Base-by-base conservation (phyloP, 2,888 invertebrate genomes). In the Lomographa bimaculata region DNA sequence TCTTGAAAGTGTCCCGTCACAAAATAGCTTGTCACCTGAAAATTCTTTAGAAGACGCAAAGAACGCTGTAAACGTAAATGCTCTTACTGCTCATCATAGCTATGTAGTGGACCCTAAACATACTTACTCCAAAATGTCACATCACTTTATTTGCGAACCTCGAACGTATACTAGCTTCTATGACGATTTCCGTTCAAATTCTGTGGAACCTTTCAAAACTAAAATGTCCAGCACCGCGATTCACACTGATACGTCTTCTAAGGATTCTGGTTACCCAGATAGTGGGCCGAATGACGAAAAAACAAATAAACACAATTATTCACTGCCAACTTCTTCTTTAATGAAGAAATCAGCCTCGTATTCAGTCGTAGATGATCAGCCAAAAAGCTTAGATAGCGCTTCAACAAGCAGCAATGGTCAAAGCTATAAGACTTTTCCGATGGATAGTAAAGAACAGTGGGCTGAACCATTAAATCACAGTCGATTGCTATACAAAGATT, bases 221-320 rank as follows among this genome's bases (percentile, higher is more conserved):
- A 80, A 73, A 54, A 54, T 80, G 53, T 79, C 80, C 6, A 83
- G 80, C 54, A 80, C 83, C 4, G 39, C 66, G 7, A 57, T 78
- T 10, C 75, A 74, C 34, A 83, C 79, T 8, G 87, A 86, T 54
- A 65, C 79, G 0, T 83, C 85, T 3, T 89, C 86, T 1, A 89
- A 87, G 65, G 87, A 89, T 60, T 89, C 87, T 3, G 87, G 87
- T 1, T 89, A 83, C 46, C 76, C 75, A 18, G 86, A 87, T 28
- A 81, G 81, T 52, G 78, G 72, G 8, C 51, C 66, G 0, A 81
- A 78, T 56, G 85, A 86, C 7, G 83, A 84, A 7, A 81, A 71
- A 58, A 37, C 45, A 8, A 72, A 71, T 28, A 61, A 56, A 27
- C 71, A 71, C 7, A 80, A 73, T 42, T 79, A 73, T 53, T 80